Percentiles rank a stretch among this genome's conserved stretches.
Evolutionary conservation across 2,797 vertebrate species (phyloP).

Genomic region (Gorsachius magnificus): DNA sequence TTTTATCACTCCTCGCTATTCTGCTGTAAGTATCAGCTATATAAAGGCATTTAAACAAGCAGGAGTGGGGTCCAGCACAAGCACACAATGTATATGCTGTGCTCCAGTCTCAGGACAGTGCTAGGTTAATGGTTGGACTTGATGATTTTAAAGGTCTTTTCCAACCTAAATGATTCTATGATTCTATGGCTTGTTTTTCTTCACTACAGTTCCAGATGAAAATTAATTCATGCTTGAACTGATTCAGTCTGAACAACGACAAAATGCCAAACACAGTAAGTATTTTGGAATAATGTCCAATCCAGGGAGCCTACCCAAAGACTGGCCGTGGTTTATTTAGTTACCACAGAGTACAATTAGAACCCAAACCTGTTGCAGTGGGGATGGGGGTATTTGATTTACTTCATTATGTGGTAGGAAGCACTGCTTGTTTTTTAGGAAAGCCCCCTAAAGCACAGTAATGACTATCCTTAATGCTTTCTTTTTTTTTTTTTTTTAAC

Average conservation of each 20-base stretch:
- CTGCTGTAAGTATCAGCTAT: not conserved
- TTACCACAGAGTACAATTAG: not conserved
- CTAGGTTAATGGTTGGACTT: no score
- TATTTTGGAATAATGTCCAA: not conserved
- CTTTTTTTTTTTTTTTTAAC: not conserved
- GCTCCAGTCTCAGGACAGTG: not conserved
- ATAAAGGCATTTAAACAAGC: not conserved
- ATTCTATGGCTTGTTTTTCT: not conserved
- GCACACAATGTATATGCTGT: fast-evolving
- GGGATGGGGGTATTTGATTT: not conserved
- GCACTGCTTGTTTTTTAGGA: not conserved
- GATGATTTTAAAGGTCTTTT: no score
- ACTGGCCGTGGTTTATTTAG: not conserved
- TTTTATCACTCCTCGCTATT: not conserved
- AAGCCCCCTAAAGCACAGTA: not conserved
- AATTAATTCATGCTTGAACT: not conserved
- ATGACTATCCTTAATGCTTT: not conserved
- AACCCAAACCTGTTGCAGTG: not conserved
- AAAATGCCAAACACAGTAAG: not conserved
- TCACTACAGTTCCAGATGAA: not conserved
- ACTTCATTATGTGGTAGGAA: not conserved
- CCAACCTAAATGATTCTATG: no score
- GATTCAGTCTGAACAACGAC: not conserved
- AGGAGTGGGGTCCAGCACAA: not conserved
- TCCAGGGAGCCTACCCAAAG: not conserved